Conservation (phyloP, 2,888 invertebrate genomes). For the Apantesis nais region DNA sequence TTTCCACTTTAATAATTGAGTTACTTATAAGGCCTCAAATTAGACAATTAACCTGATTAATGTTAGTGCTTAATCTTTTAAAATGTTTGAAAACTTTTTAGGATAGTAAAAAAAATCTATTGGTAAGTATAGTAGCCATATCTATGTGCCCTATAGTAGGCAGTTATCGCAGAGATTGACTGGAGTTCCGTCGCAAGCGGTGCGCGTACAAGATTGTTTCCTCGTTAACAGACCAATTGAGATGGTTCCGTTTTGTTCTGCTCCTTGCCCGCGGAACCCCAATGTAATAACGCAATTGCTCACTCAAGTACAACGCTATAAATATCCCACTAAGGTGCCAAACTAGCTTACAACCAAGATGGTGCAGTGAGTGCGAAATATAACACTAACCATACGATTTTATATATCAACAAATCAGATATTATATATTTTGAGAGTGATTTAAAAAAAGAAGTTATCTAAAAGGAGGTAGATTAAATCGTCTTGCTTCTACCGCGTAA, state of each 20-base stretch:
- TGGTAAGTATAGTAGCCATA: constrained; percentile 13
- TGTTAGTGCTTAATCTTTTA: neutral
- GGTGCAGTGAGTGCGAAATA: neutral
- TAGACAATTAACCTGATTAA: too few relatives aligned
- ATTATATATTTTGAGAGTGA: neutral
- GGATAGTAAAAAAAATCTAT: neutral
- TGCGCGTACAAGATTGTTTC: constrained; percentile 85
- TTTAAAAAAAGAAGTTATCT: too few relatives aligned
- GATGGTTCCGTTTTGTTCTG: constrained; percentile 68
- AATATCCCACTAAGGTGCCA: constrained; percentile 12
- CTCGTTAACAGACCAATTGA: constrained; percentile 82
- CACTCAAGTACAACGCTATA: constrained; percentile 57
- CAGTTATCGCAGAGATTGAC: constrained; percentile 70
- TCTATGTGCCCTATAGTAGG: constrained; percentile 25
- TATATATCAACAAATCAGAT: neutral
- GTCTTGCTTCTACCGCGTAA: neutral
- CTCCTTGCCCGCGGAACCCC: constrained; percentile 75
- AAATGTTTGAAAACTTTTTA: neutral
- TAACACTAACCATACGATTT: neutral
- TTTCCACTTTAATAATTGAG: too few relatives aligned
- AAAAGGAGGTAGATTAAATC: too few relatives aligned
- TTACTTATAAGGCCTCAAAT: too few relatives aligned
- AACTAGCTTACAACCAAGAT: neutral
- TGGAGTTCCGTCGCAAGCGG: constrained; percentile 80
- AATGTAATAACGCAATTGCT: constrained; percentile 71